Conservation (phyloP, 2,888 invertebrate genomes). For the Hoplodrina ambigua region DNA sequence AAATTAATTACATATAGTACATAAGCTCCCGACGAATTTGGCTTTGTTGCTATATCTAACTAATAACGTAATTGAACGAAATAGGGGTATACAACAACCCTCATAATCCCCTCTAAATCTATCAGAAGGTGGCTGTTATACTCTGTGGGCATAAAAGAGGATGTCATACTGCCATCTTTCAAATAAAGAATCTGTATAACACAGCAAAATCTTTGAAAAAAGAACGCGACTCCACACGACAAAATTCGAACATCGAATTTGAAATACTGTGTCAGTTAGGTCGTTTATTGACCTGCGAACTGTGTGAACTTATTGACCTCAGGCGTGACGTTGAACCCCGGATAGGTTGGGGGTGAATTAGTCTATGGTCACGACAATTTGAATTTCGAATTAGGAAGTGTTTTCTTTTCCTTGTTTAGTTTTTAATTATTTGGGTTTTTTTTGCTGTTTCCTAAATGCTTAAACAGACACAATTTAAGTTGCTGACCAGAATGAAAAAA, state of each 20-base stretch:
- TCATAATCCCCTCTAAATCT: too few relatives aligned
- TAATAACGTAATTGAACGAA: too few relatives aligned
- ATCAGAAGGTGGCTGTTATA: neutral
- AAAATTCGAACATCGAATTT: constrained; percentile 60
- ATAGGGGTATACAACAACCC: too few relatives aligned
- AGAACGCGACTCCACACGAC: constrained; percentile 13
- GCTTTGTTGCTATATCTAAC: too few relatives aligned
- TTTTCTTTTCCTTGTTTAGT: neutral
- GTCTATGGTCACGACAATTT: constrained; percentile 39
- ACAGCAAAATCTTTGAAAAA: neutral
- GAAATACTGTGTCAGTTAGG: constrained; percentile 71
- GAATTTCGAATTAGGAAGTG: constrained; percentile 22
- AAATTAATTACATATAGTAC: neutral
- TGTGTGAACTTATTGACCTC: constrained; percentile 66
- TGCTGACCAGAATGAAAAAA: neutral
- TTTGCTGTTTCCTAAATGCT: neutral
- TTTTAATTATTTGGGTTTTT: neutral
- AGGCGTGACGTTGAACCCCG: constrained; percentile 50
- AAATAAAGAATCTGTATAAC: neutral
- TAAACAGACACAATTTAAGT: too few relatives aligned
- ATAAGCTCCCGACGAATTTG: neutral
- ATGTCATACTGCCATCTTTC: neutral
- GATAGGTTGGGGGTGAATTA: constrained; percentile 44
- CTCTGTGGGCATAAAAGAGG: neutral
- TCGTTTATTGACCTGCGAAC: constrained; percentile 76